phyloP scores from a whole-genome alignment of 2,113 vertebrate species.

The Thalassarche chlororhynchos region DNA sequence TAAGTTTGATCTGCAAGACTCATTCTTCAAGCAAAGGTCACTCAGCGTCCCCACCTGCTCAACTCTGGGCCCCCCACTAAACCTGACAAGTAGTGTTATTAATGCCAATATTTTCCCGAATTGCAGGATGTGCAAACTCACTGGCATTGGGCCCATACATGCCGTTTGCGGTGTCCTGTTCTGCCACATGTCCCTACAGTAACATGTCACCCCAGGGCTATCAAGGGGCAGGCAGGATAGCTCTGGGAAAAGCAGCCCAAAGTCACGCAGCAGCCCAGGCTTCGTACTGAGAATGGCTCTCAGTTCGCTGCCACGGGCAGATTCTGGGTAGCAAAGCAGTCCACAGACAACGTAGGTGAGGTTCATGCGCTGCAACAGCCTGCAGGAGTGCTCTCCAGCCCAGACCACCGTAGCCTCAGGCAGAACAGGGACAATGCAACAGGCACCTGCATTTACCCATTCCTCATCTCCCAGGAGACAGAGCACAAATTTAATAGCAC shows the following conservation, averaged over 20 bases:
- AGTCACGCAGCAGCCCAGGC: background rate
- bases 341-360: background rate
- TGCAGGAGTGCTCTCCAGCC: background rate
- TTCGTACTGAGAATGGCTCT: background rate
- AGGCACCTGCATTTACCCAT: background rate
- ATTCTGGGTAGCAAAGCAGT: background rate
- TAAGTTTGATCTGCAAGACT: background rate
- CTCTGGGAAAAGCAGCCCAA: background rate
- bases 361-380: background rate
- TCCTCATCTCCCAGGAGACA: background rate
- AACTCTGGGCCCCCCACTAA: rapidly evolving
- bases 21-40: background rate
- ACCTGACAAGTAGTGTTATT: background rate
- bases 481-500: background rate
- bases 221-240: background rate
- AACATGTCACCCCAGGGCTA: background rate
- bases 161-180: background rate
- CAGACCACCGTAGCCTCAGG: background rate
- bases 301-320: rapidly evolving
- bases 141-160: background rate
- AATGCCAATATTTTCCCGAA: background rate
- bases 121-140: background rate
- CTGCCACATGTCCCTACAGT: background rate
- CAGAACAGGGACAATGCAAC: background rate
- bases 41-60: background rate